Base-by-base conservation (phyloP, 2,113 vertebrate genomes). In the Alligator sinensis region DNA sequence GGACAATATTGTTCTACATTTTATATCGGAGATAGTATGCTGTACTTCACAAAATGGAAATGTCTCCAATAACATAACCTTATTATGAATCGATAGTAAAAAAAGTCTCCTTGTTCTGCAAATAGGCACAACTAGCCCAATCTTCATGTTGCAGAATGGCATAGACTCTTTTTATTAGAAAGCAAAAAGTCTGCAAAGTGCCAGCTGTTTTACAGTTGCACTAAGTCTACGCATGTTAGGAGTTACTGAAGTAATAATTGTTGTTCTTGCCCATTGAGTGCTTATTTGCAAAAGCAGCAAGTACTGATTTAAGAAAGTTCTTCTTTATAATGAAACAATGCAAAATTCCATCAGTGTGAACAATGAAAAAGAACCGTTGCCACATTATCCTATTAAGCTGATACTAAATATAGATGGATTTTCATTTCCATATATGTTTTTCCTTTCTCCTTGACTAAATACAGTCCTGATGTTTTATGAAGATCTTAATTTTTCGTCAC, bases 371-470 rank as follows among this genome's bases (percentile, higher is more conserved):
- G 47, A 94, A 91, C 70, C 25, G 0, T 88, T 92, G n/a, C 87
- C 72, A 72, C 16, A 0, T 95, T 92, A 97, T 93, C 96, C 85
- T 76, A 16, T 95, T 96, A 95, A 24, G n/a, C 9, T 89, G 87
- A 38, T 89, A 74, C 95, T 96, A 96, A 96, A 95, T 93, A 94
- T 95, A 93, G 94, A 82, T 54, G 76, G 87, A 88, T 96, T 93
- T 96, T 80, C 91, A 75, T 8, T 87, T 95, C 82, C 70, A 91
- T 95, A 78, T 57, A 62, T 57, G 92, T 87, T 77, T 95, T 93
- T 95, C 87, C 34, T 93, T 82, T 57, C 82, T 91, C 87, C 92
- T 80, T 91, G 78, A 80, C 78, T 95, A 92, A 94, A 93, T 86
- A 9, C 83, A 89, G 55, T 24, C 77, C 21, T n/a, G 70, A n/a